Evolutionary conservation across 2,888 invertebrate genomes (phyloP).

Genomic region (Xestia sexstrigata): DNA sequence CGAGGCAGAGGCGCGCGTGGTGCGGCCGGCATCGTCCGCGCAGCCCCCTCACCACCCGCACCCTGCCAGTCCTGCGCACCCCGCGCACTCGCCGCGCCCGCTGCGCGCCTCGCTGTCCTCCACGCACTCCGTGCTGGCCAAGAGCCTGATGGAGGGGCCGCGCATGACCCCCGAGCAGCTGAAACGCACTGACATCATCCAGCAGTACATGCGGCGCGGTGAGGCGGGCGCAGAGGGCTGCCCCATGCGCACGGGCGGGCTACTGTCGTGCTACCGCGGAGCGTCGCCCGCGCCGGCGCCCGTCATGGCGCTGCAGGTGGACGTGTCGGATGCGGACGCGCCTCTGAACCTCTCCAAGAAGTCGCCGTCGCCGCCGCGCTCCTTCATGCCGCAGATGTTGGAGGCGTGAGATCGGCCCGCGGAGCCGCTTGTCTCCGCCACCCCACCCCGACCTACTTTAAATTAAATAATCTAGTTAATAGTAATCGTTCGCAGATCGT

Average conservation of each 20-base stretch:
- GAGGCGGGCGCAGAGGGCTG: conserved; percentile 90
- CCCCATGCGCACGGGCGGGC: conserved; percentile 82
- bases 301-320: conserved; percentile 92
- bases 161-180: conserved; percentile 98
- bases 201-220: conserved; percentile 97
- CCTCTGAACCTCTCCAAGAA: conserved; percentile 97
- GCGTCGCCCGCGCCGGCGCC: conserved; percentile 86
- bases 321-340: conserved; percentile 96
- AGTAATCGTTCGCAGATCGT: conserved; percentile 90
- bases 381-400: conserved; percentile 92
- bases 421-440: conserved; percentile 88
- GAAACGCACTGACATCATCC: conserved; percentile 97
- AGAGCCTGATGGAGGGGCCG: conserved; percentile 97
- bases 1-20: conserved; percentile 92
- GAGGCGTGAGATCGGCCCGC: conserved; percentile 92
- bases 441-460: conserved; percentile 90
- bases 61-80: conserved; percentile 81
- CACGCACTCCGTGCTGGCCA: conserved; percentile 97
- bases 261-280: conserved; percentile 82
- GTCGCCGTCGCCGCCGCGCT: conserved; percentile 91
- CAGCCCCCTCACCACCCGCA: conserved; percentile 89
- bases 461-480: conserved; percentile 89
- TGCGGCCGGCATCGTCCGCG: conserved; percentile 88
- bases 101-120: conserved; percentile 93
- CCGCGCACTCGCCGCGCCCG: conserved; percentile 90